Evolutionary conservation across 2,888 invertebrate genomes (phyloP).

Genomic region (Frankliniella intonsa): DNA sequence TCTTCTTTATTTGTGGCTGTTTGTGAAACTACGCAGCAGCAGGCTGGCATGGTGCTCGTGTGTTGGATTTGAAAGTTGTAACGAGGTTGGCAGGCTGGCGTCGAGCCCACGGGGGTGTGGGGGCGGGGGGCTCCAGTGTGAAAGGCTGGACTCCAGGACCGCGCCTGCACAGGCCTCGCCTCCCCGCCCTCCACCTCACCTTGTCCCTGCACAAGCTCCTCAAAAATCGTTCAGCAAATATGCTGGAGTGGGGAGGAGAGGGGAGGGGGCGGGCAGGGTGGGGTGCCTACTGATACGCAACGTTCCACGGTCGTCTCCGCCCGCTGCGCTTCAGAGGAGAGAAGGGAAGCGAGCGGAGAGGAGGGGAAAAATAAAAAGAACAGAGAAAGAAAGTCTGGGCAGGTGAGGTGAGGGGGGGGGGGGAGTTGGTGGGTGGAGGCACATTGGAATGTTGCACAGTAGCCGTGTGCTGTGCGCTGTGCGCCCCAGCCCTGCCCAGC

Average conservation of each 20-base stretch:
- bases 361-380: not conserved
- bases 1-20: not conserved
- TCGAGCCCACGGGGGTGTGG: not conserved
- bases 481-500: too few species aligned
- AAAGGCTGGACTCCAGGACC: not conserved
- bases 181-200: not conserved
- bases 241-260: not conserved
- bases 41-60: not conserved
- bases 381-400: not conserved
- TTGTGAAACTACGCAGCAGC: not conserved
- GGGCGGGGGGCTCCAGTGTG: not conserved
- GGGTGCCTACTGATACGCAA: not conserved
- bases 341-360: not conserved
- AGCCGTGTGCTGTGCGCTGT: too few species aligned
- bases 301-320: not conserved
- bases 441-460: not conserved
- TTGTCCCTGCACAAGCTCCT: not conserved
- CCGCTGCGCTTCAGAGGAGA: not conserved
- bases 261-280: not conserved
- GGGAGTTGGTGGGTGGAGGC: not conserved
- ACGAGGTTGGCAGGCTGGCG: not conserved
- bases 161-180: too few species aligned
- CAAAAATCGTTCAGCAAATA: slow-evolving; percentile 23
- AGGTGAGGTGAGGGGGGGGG: not conserved
- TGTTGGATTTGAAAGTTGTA: not conserved